Evolutionary conservation across 2,113 vertebrate genomes (phyloP), one percentile per base, ranked within the genome.

Genomic region (Notarius lentiginosus): DNA sequence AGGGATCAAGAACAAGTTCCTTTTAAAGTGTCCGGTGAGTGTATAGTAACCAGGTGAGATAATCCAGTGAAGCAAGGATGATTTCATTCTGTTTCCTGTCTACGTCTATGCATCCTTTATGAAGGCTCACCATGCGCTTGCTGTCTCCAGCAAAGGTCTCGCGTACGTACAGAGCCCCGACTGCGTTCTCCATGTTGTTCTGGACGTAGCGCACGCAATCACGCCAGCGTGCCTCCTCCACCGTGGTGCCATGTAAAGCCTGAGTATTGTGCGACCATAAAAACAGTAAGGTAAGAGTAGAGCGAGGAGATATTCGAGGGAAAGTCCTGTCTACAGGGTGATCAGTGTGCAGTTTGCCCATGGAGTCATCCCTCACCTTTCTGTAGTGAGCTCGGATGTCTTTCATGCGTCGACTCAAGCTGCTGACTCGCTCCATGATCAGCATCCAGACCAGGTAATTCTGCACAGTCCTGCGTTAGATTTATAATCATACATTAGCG

Each of bases 361-460:
- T 60, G 63, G 24, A 12, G 63, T 1, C 41, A 18, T 34, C 12
- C 58, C 90, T 58, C 83, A 95, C 95, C 94, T 95, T 95, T 90
- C 95, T 96, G 92, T 98, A 99, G 89, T 91, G 95, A 0, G 95
- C 94, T 12, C 96, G 95, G 0, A 97, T 95, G 0, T 99, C 97
- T 93, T 97, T 98, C 94, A 97, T 99, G 14, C 97, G 96, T 20
- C 95, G 96, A 79, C 97, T 99, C 91, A 99, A 87, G 92, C 96
- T 97, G 86, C 96, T 96, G 76, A 99, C 95, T 11, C 96, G 94
- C 63, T 99, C 98, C 0, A 96, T 94, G 66, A 98, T 92, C 91
- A 99, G 91, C 41, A 97, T 96, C 98, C 98, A 99, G 18, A 95
- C 96, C 93, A 99, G 94, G 92, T 99, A 99, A 95, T 99, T 99